Conservation (phyloP, 2,888 invertebrate species). For the Microctonus aethiopoides region DNA sequence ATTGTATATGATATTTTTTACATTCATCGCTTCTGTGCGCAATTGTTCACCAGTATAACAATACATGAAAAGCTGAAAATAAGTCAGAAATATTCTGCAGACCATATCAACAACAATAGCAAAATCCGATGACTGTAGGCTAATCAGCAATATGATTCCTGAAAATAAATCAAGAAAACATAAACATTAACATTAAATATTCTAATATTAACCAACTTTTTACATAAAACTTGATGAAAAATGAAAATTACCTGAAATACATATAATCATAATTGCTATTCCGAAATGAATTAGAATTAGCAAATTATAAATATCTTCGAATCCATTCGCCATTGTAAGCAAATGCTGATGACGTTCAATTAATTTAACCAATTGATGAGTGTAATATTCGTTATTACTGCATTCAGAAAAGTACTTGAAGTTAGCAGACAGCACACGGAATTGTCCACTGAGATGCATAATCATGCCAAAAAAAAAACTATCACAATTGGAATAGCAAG, state of each 20-base stretch:
- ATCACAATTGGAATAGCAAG: conserved; percentile 26
- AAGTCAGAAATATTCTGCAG: conserved; percentile 14
- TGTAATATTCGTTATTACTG: background rate
- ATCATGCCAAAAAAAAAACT: conserved; percentile 28
- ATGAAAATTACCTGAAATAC: background rate
- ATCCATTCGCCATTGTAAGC: background rate
- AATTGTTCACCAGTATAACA: conserved; percentile 34
- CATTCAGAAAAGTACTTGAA: background rate
- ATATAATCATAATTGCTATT: background rate
- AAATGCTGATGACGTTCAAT: conserved; percentile 2
- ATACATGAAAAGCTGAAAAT: conserved; percentile 33
- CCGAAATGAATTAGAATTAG: background rate
- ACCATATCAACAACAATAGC: conserved; percentile 14
- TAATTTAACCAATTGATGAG: background rate
- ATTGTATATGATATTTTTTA: conserved; percentile 23
- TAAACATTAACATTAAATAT: too few relatives aligned
- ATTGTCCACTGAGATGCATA: conserved; percentile 33
- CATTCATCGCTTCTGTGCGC: conserved; percentile 15
- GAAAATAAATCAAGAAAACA: too few relatives aligned
- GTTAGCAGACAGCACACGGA: conserved; percentile 7
- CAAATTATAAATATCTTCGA: background rate
- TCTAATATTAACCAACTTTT: background rate
- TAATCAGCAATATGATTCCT: conserved; percentile 21
- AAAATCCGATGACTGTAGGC: conserved; percentile 19
- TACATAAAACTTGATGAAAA: background rate